Conservation (phyloP, 2,888 invertebrate species). For the Sinopyrophorus schimmeli region DNA sequence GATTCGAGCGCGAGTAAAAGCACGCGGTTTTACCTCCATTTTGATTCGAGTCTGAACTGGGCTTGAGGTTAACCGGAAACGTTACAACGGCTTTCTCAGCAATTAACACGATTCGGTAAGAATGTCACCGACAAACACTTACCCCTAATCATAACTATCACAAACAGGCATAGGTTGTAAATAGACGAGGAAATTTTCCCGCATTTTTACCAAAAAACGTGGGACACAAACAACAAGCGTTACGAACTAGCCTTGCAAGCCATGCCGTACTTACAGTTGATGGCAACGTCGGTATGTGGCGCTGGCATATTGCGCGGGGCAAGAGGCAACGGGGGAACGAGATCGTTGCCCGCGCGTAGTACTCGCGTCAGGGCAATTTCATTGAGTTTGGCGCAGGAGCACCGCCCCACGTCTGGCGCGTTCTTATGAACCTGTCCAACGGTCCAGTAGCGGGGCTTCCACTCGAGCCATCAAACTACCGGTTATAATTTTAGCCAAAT, state of each 20-base stretch:
- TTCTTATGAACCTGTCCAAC: slow-evolving; percentile 44
- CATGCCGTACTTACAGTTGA: slow-evolving; percentile 47
- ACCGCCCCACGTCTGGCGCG: slow-evolving; percentile 52
- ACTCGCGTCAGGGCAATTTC: slow-evolving; percentile 49
- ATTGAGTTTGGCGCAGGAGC: slow-evolving; percentile 45
- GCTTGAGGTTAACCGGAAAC: slow-evolving; percentile 56
- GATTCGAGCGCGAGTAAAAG: slow-evolving; percentile 41
- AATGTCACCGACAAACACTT: slow-evolving; percentile 20
- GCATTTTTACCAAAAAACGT: slow-evolving; percentile 41
- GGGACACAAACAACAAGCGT: slow-evolving; percentile 33
- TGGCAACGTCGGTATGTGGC: slow-evolving; percentile 47
- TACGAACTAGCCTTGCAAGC: slow-evolving; percentile 23
- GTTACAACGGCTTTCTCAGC: slow-evolving; percentile 39
- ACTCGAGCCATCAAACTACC: slow-evolving; percentile 7
- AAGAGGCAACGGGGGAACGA: slow-evolving; percentile 32
- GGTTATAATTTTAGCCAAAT: slow-evolving; percentile 1
- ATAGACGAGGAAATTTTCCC: slow-evolving; percentile 30
- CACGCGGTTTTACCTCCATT: slow-evolving; percentile 56
- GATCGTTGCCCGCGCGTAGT: slow-evolving; percentile 56
- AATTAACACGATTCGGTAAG: too few species aligned
- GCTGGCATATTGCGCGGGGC: slow-evolving; percentile 34
- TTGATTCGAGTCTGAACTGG: slow-evolving; percentile 50
- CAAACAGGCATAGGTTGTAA: slow-evolving; percentile 16
- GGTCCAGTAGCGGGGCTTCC: slow-evolving; percentile 29
- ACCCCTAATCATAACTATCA: slow-evolving; percentile 21